phyloP scores from a whole-genome alignment of 23 tunicate genomes.

The Trididemnum clinides region DNA sequence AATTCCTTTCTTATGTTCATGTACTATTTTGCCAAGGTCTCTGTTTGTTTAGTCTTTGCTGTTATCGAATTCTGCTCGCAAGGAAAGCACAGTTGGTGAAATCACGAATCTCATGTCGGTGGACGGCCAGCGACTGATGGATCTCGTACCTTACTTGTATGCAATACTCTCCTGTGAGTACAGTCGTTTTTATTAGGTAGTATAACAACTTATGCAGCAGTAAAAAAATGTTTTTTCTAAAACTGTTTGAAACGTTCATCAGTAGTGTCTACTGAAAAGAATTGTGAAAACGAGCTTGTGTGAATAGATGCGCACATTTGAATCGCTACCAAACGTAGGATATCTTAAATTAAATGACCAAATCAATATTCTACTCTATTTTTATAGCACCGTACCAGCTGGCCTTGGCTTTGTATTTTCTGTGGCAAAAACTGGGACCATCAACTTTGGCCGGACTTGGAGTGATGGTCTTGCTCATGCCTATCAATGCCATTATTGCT shows the following conservation, averaged over 20 bases:
- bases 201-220: too few relatives aligned
- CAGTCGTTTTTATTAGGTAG: too few relatives aligned
- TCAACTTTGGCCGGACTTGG: constrained; percentile 83
- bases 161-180: constrained; percentile 30
- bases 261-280: too few relatives aligned
- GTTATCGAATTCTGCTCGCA: constrained; percentile 57
- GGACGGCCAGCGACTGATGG: constrained; percentile 77
- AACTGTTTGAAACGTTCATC: too few relatives aligned
- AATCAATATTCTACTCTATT: too few relatives aligned
- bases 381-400: constrained; percentile 84
- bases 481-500: constrained; percentile 84
- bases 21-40: too few relatives aligned
- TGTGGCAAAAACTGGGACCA: constrained; percentile 75
- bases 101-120: constrained; percentile 87
- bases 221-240: too few relatives aligned
- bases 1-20: too few relatives aligned
- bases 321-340: too few relatives aligned
- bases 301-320: too few relatives aligned
- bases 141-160: constrained; percentile 56
- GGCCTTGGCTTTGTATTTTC: constrained; percentile 70
- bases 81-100: constrained; percentile 74
- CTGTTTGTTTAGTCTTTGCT: constrained; percentile 63
- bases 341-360: too few relatives aligned
- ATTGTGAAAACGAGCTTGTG: too few relatives aligned
- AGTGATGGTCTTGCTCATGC: constrained; percentile 87